A percentile compares a stretch with the other conserved stretches of the same genome.
Evolutionary conservation across 2,113 vertebrate species (phyloP).

Genomic region (Poeciliopsis retropinna): DNA sequence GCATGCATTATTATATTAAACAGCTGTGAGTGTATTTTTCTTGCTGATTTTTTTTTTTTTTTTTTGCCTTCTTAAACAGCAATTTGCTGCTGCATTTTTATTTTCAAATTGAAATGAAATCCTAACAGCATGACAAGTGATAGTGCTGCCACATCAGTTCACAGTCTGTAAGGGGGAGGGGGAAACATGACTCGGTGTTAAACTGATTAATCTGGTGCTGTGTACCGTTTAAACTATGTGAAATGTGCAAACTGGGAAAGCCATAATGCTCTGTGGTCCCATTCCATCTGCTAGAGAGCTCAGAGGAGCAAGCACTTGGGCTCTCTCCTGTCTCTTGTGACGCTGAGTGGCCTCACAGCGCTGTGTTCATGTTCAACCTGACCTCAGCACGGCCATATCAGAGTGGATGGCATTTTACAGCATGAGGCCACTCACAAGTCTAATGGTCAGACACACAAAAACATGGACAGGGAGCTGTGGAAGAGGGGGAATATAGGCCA

Average conservation of each 20-base stretch:
- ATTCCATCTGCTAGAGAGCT: constrained; percentile 57
- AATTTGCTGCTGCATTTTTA: constrained; percentile 20
- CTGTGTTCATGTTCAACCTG: constrained; percentile 51
- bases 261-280: constrained; percentile 35
- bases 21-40: constrained; percentile 59
- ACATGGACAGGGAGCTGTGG: constrained; percentile 3
- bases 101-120: constrained; percentile 30
- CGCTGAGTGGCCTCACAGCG: constrained; percentile 41
- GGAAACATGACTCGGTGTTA: constrained; percentile 29
- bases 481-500: not conserved
- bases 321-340: constrained; percentile 27
- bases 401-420: constrained; percentile 33
- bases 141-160: constrained; percentile 16
- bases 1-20: constrained; percentile 63
- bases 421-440: constrained; percentile 27
- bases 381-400: constrained; percentile 46
- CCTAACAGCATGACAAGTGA: constrained; percentile 10
- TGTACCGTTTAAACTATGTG: constrained; percentile 34
- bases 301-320: constrained; percentile 32
- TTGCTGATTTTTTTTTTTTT: constrained; percentile 28
- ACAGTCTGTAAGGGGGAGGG: not conserved
- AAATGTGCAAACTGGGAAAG: constrained; percentile 47
- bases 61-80: constrained; percentile 8
- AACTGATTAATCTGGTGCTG: constrained; percentile 30
- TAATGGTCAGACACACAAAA: constrained; percentile 16